These are phyloP conservation scores for Helicorthomorpha holstii DNA, from an alignment of 1,140 invertebrate genomes.

Conservation along the genomic window DNA sequence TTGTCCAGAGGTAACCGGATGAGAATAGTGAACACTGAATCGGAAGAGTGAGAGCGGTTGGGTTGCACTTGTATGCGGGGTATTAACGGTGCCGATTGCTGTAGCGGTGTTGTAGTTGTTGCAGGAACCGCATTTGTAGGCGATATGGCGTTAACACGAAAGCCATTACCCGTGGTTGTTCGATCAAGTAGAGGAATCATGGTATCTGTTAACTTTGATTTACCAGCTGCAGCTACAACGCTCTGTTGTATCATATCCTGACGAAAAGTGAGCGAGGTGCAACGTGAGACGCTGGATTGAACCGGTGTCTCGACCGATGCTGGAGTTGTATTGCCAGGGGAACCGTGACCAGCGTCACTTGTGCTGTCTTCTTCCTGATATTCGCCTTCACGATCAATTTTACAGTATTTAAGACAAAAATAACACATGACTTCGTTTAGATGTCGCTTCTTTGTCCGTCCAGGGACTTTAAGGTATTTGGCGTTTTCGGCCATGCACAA, in stretches of 20 bases:
- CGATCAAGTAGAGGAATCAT: slow-evolving; percentile 21
- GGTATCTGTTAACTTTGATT: slow-evolving; percentile 21
- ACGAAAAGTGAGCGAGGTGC: slow-evolving; percentile 65
- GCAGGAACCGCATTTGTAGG: slow-evolving; percentile 10
- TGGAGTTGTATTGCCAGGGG: slow-evolving; percentile 38
- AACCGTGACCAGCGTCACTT: slow-evolving; percentile 13
- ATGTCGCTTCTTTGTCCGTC: slow-evolving; percentile 11
- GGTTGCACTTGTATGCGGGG: slow-evolving; percentile 21
- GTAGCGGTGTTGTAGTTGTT: too few species aligned
- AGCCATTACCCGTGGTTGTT: slow-evolving; percentile 16
- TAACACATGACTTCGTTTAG: slow-evolving; percentile 7
- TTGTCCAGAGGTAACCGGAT: slow-evolving; percentile 53
- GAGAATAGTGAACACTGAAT: slow-evolving; percentile 68
- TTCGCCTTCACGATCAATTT: slow-evolving; percentile 19
- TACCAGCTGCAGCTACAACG: slow-evolving; percentile 18
- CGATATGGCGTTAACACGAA: slow-evolving; percentile 18
- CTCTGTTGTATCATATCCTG: slow-evolving; percentile 34
- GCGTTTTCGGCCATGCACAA: slow-evolving; percentile 8
- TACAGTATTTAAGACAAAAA: slow-evolving; percentile 19
- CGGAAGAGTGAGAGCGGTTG: slow-evolving; percentile 22
- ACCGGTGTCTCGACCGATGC: slow-evolving; percentile 69
- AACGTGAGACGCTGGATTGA: slow-evolving; percentile 54
- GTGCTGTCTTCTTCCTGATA: slow-evolving; percentile 20
- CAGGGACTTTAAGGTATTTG: slow-evolving; percentile 6
- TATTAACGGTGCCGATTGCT: slow-evolving; percentile 4